phyloP scores from a whole-genome alignment of 2,888 invertebrate species.

The Zhengitettix transpicula region DNA sequence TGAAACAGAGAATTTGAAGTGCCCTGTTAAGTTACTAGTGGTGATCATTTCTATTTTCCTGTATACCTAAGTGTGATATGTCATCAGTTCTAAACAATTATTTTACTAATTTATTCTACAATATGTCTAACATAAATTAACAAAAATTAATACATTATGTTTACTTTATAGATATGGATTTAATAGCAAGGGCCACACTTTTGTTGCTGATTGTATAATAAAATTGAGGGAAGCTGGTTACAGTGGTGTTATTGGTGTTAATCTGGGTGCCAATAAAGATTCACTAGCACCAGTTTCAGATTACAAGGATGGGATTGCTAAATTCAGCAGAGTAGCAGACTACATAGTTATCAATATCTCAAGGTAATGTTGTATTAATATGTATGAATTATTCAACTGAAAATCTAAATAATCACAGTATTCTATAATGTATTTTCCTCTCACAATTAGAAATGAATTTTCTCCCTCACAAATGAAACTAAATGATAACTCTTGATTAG shows the following conservation, averaged over 20 bases:
- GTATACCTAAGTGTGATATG: too few species aligned
- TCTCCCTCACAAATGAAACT: too few species aligned
- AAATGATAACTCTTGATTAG: too few species aligned
- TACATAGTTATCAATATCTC: conserved; percentile 95
- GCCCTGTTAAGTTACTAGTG: too few species aligned
- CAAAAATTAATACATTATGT: not conserved
- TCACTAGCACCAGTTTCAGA: conserved; percentile 58
- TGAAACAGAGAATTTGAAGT: too few species aligned
- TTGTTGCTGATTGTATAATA: conserved; percentile 49
- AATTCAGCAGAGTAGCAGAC: conserved; percentile 72
- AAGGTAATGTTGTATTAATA: conserved; percentile 30
- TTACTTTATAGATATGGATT: conserved; percentile 57
- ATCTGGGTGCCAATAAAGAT: conserved; percentile 89
- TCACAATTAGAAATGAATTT: too few species aligned
- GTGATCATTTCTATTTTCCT: too few species aligned
- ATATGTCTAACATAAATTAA: not conserved
- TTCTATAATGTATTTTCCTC: too few species aligned
- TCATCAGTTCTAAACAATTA: too few species aligned
- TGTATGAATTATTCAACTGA: not conserved
- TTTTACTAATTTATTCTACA: not conserved
- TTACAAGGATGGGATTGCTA: conserved; percentile 69
- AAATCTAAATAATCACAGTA: too few species aligned
- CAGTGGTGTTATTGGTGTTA: conserved; percentile 66
- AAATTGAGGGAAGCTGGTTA: conserved; percentile 34
- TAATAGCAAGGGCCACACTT: conserved; percentile 83